Evolutionary conservation across 2,797 vertebrate genomes (phyloP).

Genomic region (Gambelia wislizenii): DNA sequence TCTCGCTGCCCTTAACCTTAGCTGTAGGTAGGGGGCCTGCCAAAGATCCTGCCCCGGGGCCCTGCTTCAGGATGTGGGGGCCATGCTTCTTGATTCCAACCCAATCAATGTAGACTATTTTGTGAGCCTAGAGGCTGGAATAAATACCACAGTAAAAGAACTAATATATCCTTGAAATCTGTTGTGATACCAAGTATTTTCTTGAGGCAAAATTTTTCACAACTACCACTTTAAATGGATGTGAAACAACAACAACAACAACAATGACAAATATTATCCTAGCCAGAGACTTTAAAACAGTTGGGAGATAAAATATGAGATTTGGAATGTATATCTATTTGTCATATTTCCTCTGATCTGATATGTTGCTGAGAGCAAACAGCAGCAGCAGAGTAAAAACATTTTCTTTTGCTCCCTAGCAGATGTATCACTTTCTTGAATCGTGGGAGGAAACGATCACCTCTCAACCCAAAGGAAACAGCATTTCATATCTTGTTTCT

Average conservation of each 20-base stretch:
- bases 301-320: not conserved
- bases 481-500: not conserved
- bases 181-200: not conserved
- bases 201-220: not conserved
- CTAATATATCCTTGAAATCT: not conserved
- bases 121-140: not conserved
- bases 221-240: not conserved
- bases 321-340: not conserved
- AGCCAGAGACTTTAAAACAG: not conserved
- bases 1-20: too few species aligned
- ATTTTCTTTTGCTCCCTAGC: not conserved
- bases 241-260: not conserved
- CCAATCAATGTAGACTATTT: not conserved
- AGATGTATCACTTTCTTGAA: not conserved
- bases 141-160: not conserved
- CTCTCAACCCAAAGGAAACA: not conserved
- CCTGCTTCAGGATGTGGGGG: too few species aligned
- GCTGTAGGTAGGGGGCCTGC: too few species aligned
- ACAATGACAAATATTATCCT: too few species aligned
- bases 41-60: too few species aligned
- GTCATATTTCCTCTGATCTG: not conserved
- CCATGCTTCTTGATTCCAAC: too few species aligned
- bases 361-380: not conserved
- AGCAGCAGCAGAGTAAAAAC: not conserved
- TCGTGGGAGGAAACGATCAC: not conserved